Conservation (phyloP, 2,888 invertebrate genomes). For the Chesias legatella region DNA sequence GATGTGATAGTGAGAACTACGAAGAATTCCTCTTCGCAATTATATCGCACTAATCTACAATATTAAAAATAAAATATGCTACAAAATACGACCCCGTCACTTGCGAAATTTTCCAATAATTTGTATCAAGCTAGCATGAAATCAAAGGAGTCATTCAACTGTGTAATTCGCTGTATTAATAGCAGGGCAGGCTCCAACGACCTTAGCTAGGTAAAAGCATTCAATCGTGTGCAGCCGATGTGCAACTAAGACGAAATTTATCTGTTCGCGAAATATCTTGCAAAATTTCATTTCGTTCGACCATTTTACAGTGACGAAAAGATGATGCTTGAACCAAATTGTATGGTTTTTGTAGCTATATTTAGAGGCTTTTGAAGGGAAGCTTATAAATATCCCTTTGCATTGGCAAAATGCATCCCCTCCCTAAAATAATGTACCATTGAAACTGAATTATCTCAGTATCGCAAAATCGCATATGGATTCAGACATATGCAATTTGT, state of each 20-base stretch:
- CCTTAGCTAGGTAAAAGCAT: slow-evolving; percentile 61
- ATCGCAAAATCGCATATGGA: slow-evolving; percentile 12
- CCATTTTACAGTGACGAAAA: background rate
- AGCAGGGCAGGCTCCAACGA: slow-evolving; percentile 52
- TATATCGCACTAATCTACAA: too few relatives aligned
- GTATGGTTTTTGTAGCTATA: slow-evolving; percentile 7
- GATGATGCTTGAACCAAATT: background rate
- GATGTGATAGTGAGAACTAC: too few relatives aligned
- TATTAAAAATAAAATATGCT: too few relatives aligned
- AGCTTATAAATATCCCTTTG: slow-evolving; percentile 70
- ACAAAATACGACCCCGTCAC: too few relatives aligned
- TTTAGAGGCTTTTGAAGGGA: slow-evolving; percentile 27
- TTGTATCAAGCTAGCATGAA: slow-evolving; percentile 27
- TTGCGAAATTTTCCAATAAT: slow-evolving; percentile 9
- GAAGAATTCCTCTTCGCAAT: too few relatives aligned
- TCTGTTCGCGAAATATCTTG: slow-evolving; percentile 17
- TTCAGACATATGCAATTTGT: slow-evolving; percentile 21
- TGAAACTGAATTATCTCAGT: slow-evolving; percentile 46
- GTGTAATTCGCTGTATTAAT: slow-evolving; percentile 54
- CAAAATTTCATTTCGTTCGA: slow-evolving; percentile 8
- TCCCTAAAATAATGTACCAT: slow-evolving; percentile 71
- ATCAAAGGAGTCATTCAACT: slow-evolving; percentile 37
- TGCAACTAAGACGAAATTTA: slow-evolving; percentile 42
- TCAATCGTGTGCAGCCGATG: slow-evolving; percentile 70
- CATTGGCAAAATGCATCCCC: slow-evolving; percentile 76